A percentile compares a stretch with the other conserved stretches of the same genome.
phyloP scores from a whole-genome alignment of 2,888 invertebrate genomes.

The Blomia tropicalis region DNA sequence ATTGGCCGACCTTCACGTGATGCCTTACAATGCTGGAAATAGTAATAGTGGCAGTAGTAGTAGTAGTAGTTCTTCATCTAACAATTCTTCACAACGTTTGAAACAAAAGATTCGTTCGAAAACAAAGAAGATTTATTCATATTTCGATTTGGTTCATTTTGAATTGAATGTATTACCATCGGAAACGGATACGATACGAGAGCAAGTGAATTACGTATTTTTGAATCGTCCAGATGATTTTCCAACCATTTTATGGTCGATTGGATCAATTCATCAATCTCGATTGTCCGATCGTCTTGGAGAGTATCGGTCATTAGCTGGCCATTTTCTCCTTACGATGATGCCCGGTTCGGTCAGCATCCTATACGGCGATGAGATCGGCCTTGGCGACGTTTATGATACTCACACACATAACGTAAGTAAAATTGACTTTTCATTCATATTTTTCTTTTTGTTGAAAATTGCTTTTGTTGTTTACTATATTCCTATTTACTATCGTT shows the following conservation, averaged over 20 bases:
- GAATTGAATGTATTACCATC: slow-evolving; percentile 10
- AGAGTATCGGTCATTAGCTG: neutral
- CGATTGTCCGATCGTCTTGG: slow-evolving; percentile 24
- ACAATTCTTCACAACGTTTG: neutral
- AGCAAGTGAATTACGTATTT: slow-evolving; percentile 21
- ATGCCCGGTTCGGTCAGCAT: slow-evolving; percentile 71
- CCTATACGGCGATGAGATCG: slow-evolving; percentile 82
- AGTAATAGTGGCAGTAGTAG: neutral
- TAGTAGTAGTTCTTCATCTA: neutral
- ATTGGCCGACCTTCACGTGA: slow-evolving; percentile 2
- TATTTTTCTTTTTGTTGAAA: too few species aligned
- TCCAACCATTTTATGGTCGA: slow-evolving; percentile 56
- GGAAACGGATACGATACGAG: slow-evolving; percentile 19
- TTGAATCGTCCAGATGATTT: slow-evolving; percentile 33
- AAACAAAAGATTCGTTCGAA: neutral
- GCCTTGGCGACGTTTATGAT: slow-evolving; percentile 42
- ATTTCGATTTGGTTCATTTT: slow-evolving; percentile 22
- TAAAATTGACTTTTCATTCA: neutral
- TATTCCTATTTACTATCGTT: too few species aligned
- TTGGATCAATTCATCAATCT: slow-evolving; percentile 25
- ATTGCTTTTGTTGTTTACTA: too few species aligned
- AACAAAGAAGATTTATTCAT: slow-evolving; percentile 5
- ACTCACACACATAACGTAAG: slow-evolving; percentile 25
- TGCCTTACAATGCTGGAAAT: neutral
- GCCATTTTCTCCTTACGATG: slow-evolving; percentile 51